These are phyloP conservation scores for Smithornis capensis DNA, from an alignment of 2,113 vertebrate species.

Conservation along the genomic window DNA sequence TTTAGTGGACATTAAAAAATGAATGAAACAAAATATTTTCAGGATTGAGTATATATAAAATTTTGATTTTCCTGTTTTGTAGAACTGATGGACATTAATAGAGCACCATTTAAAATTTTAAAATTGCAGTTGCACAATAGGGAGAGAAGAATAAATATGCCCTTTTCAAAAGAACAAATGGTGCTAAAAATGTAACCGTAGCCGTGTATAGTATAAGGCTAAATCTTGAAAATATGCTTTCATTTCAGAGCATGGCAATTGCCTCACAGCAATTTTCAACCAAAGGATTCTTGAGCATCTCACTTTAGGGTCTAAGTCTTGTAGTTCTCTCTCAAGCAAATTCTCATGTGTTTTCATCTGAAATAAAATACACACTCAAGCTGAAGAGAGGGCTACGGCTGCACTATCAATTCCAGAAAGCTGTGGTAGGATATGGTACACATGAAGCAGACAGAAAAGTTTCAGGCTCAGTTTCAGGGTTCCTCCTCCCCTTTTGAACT, in stretches of 20 bases:
- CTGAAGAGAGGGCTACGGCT: neutral
- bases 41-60: neutral
- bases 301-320: neutral
- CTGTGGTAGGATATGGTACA: neutral
- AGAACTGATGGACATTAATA: neutral
- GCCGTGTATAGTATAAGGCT: neutral
- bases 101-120: neutral
- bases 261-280: neutral
- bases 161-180: neutral
- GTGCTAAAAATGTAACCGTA: neutral
- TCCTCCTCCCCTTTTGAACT: neutral
- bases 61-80: neutral
- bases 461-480: neutral
- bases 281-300: neutral
- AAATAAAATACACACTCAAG: neutral
- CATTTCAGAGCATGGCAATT: neutral
- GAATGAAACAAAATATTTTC: neutral
- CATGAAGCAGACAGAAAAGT: neutral
- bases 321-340: neutral
- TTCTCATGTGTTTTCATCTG: neutral
- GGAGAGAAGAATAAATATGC: neutral
- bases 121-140: neutral
- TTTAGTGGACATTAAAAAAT: neutral
- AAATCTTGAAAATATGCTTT: neutral
- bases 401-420: neutral